These are phyloP conservation scores for Metopia argyrocephala DNA, from an alignment of 2,888 invertebrate species.

Conservation along the genomic window DNA sequence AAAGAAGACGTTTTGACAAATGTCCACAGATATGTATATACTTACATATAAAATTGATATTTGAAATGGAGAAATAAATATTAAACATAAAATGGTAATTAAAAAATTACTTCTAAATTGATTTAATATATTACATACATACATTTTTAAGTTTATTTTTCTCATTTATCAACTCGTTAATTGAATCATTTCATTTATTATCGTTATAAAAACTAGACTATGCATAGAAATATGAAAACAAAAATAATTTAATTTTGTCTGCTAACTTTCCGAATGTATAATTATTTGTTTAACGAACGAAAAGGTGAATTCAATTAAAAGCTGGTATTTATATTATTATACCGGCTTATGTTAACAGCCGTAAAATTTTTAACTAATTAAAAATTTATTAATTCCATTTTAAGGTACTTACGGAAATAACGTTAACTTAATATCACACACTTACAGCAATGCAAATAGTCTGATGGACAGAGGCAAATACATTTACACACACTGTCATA, in stretches of 20 bases:
- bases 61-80: no score
- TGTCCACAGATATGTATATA: no score
- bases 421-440: slow-evolving; percentile 41
- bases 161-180: no score
- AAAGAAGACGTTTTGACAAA: no score
- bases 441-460: background rate
- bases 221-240: background rate
- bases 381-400: slow-evolving; percentile 55
- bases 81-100: no score
- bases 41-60: no score
- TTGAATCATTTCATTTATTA: no score
- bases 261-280: slow-evolving; percentile 39
- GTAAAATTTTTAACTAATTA: slow-evolving; percentile 42
- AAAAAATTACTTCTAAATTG: no score
- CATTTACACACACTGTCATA: background rate
- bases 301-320: slow-evolving; percentile 51
- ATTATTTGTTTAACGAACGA: slow-evolving; percentile 47
- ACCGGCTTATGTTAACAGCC: slow-evolving; percentile 44
- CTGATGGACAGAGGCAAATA: slow-evolving; percentile 17
- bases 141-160: no score
- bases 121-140: no score
- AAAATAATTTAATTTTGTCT: slow-evolving; percentile 12
- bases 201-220: background rate
- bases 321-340: slow-evolving; percentile 27
- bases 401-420: slow-evolving; percentile 42